Evolutionary conservation across 2,888 invertebrate genomes (phyloP).

Genomic region (Spicauda simplicius): DNA sequence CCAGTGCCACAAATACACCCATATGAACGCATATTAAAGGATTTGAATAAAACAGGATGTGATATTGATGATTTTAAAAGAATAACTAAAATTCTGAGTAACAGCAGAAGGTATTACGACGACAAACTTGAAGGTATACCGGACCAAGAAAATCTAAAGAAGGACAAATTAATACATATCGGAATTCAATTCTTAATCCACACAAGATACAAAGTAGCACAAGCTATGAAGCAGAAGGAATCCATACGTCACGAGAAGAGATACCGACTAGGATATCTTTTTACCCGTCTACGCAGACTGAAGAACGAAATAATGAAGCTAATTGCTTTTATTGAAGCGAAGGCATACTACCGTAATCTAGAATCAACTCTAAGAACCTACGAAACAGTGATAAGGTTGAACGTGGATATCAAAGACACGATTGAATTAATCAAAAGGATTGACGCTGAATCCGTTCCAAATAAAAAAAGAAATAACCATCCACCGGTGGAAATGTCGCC

Average conservation of each 20-base stretch:
- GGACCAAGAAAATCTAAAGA: constrained; percentile 23
- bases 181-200: constrained; percentile 50
- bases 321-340: not conserved
- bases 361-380: constrained; percentile 44
- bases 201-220: constrained; percentile 51
- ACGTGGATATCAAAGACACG: constrained; percentile 54
- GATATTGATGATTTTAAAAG: constrained; percentile 44
- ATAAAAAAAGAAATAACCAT: no score
- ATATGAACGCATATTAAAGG: not conserved
- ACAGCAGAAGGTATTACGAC: constrained; percentile 32
- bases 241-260: constrained; percentile 47
- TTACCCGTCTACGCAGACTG: constrained; percentile 54
- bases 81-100: constrained; percentile 37
- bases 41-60: constrained; percentile 4
- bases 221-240: constrained; percentile 46
- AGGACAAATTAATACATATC: constrained; percentile 29
- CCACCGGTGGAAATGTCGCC: no score
- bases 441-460: constrained; percentile 11
- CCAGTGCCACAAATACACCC: not conserved
- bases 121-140: constrained; percentile 38
- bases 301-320: constrained; percentile 51
- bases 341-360: constrained; percentile 25
- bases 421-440: constrained; percentile 43
- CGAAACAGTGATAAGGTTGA: constrained; percentile 50
- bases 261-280: constrained; percentile 58